Evolutionary conservation across 1,140 invertebrate species (phyloP), one percentile per base, ranked within the genome.

Genomic region (Anastatus disparis): DNA sequence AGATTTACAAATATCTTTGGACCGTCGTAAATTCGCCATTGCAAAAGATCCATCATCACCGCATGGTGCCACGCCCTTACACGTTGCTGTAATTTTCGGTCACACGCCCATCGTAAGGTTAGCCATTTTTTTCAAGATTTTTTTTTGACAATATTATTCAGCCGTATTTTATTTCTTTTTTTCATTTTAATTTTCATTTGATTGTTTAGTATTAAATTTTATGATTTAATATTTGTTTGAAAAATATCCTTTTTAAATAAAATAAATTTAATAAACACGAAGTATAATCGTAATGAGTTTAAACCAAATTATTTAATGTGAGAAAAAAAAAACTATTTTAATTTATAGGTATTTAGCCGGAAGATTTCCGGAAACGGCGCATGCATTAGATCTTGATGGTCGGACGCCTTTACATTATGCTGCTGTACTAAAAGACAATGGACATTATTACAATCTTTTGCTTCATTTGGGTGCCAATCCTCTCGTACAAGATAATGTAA

Each of bases 391-490:
- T 85, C 85, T 91, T 78, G 90, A 94, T 82, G 94, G 94, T 31
- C 87, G 95, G 75, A 97, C 95, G 4, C 90, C 95, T n/a, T 87
- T 97, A 40, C 95, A 97, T 86, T 97, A 97, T 82, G 93, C 95
- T 7, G 93, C 94, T 7, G 92, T 92, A 4, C 84, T 96, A 38
- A 89, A 91, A 15, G 95, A 97, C 77, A 95, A 94, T 75, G 94
- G 94, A 0, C 93, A 95, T 81, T 94, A 95, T 78, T 97, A 94
- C 82, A 94, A 95, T 81, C 87, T 95, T 53, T 85, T 97, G 42
- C 84, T 93, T 75, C 93, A 95, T 79, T 86, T 95, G 53, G 95
- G 95, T 46, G 93, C 93, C 15, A 94, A 97, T 86, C 89, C 91
- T 3, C 91, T 93, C 73, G 84, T 91, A 50, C 88, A 91, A 76